phyloP scores from a whole-genome alignment of 2,888 invertebrate genomes.

The Chrysodeixis includens region DNA sequence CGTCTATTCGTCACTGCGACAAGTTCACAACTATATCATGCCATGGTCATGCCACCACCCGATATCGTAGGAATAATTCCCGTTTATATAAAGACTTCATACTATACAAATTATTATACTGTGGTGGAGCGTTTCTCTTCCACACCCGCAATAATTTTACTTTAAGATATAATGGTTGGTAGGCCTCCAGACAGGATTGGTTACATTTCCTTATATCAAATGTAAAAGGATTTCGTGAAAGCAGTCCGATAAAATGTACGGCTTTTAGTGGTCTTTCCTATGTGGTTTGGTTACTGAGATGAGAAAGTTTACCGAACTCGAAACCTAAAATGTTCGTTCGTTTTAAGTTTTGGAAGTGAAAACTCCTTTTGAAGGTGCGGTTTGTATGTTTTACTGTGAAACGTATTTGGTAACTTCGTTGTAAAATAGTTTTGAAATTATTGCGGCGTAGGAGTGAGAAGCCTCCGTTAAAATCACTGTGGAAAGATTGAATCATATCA shows the following conservation, averaged over 20 bases:
- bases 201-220: conserved; percentile 47
- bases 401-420: not conserved
- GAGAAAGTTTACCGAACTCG: conserved; percentile 5
- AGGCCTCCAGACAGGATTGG: conserved; percentile 47
- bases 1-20: no score
- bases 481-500: no score
- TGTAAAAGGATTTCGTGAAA: conserved; percentile 44
- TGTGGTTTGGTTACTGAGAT: conserved; percentile 13
- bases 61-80: no score
- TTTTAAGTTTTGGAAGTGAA: not conserved
- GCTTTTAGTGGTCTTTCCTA: conserved; percentile 24
- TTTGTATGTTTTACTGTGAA: not conserved
- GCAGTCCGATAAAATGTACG: conserved; percentile 31
- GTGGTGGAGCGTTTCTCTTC: no score
- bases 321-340: conserved; percentile 9
- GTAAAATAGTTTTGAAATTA: not conserved
- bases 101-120: no score
- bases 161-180: no score
- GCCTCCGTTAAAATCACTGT: not conserved
- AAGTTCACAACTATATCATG: no score
- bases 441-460: not conserved
- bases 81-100: no score
- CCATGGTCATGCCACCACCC: no score
- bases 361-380: not conserved
- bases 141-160: no score